These are phyloP conservation scores for Carlito syrichta DNA, from an alignment of 2,113 vertebrate species.

Conservation along the genomic window DNA sequence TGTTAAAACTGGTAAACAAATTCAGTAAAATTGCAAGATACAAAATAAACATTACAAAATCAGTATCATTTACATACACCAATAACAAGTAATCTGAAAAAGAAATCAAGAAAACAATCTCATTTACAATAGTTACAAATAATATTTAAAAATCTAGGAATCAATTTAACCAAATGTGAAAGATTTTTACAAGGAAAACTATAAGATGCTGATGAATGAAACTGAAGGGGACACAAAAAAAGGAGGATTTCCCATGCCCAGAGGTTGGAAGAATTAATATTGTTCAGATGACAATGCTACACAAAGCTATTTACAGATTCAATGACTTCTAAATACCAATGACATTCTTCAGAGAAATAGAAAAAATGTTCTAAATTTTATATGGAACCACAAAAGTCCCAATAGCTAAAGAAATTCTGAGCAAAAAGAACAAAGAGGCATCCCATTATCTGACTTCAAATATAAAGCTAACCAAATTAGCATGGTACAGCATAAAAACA, in stretches of 20 bases:
- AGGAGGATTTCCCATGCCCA: background rate
- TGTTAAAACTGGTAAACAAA: too few relatives aligned
- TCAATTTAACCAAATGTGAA: background rate
- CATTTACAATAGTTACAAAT: too few relatives aligned
- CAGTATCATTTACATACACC: too few relatives aligned
- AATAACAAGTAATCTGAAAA: too few relatives aligned
- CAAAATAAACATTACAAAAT: too few relatives aligned
- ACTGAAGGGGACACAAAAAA: background rate
- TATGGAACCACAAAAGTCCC: background rate
- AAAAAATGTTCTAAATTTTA: background rate
- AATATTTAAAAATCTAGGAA: background rate
- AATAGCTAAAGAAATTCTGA: background rate
- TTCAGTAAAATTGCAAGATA: too few relatives aligned
- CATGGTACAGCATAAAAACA: background rate
- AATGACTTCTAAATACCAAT: background rate
- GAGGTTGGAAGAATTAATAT: background rate
- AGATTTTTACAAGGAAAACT: background rate
- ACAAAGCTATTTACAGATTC: background rate
- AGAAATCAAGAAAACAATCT: too few relatives aligned
- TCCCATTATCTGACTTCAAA: background rate
- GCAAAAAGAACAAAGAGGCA: background rate
- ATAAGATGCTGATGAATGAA: background rate
- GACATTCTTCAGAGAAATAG: background rate
- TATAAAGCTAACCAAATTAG: background rate
- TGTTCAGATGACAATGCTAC: background rate